phyloP scores from a whole-genome alignment of 2,797 vertebrate species.

The Tragopan temminckii region DNA sequence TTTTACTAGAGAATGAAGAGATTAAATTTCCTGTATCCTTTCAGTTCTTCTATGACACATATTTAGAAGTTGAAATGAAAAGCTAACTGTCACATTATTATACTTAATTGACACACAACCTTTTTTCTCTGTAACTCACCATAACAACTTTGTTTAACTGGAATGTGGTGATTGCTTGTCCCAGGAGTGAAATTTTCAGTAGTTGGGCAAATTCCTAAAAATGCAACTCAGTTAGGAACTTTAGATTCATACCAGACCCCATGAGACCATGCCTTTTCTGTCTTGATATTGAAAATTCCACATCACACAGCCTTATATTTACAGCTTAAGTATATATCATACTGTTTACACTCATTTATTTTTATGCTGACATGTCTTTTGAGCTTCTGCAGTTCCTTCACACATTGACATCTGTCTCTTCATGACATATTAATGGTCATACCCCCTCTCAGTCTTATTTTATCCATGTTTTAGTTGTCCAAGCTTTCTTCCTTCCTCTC shows the following conservation, averaged over 20 bases:
- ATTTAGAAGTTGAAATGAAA: constrained; percentile 69
- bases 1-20: constrained; percentile 60
- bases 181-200: constrained; percentile 20
- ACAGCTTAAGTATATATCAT: not conserved
- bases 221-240: not conserved
- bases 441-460: not conserved
- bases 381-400: not conserved
- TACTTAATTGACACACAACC: constrained; percentile 71
- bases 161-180: not conserved
- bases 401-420: not conserved
- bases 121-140: constrained; percentile 45
- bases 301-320: not conserved
- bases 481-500: no score
- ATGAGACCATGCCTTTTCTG: not conserved
- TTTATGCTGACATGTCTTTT: not conserved
- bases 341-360: not conserved
- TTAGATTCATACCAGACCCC: not conserved
- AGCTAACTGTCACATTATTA: constrained; percentile 71
- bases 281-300: not conserved
- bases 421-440: not conserved
- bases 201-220: constrained; percentile 28
- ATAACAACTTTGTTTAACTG: constrained; percentile 41
- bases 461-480: not conserved
- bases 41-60: constrained; percentile 45
- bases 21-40: constrained; percentile 72